Percentiles rank a stretch among this genome's conserved stretches.
Conservation (phyloP, 1,140 invertebrate species). For the Caenorhabditis elegans region WBcel235 BX284605.5:7902501-7903000, state of each 20-base stretch:
- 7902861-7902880: no score
- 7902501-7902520: not conserved
- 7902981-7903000: no score
- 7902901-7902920: no score
- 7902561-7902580: not conserved
- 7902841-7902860: no score
- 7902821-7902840: not conserved
- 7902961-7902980: no score
- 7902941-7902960: no score
- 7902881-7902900: no score
- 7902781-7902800: no score
- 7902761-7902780: not conserved
- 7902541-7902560: not conserved
- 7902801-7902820: no score
- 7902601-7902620: not conserved
- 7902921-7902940: no score
- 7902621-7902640: not conserved
- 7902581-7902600: not conserved
- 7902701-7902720: no score
- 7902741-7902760: not conserved
- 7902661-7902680: not conserved
- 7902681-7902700: no score
- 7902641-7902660: not conserved
- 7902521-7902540: not conserved
- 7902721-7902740: not conserved